Percentiles rank a stretch among this genome's conserved stretches.
These are phyloP conservation scores for Corythaeola cristata DNA, from an alignment of 2,113 vertebrate genomes.

Conservation along the genomic window DNA sequence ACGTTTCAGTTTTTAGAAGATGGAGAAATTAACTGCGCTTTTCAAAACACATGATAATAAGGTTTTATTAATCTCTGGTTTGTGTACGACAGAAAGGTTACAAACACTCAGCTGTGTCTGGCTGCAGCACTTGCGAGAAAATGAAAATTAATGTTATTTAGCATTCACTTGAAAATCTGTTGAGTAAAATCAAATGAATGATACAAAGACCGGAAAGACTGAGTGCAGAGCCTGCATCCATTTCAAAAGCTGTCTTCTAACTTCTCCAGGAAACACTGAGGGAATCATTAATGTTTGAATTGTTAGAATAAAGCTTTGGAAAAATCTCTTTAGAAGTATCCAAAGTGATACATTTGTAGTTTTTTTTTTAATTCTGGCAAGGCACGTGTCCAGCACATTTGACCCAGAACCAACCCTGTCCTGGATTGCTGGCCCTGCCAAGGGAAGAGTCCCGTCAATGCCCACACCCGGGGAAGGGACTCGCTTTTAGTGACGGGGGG, in stretches of 20 bases:
- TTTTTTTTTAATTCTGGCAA: not conserved
- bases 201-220: not conserved
- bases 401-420: not conserved
- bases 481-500: not conserved
- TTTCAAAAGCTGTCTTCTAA: not conserved
- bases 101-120: not conserved
- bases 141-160: not conserved
- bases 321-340: not conserved
- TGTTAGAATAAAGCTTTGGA: not conserved
- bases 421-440: not conserved
- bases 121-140: not conserved
- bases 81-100: not conserved
- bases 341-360: not conserved
- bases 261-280: not conserved
- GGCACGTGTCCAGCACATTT: rapidly evolving
- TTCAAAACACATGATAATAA: not conserved
- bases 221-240: not conserved
- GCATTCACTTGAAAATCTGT: not conserved
- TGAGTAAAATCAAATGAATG: not conserved
- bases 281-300: not conserved
- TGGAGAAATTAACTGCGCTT: not conserved
- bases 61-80: not conserved
- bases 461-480: not conserved
- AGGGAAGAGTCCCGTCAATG: not conserved
- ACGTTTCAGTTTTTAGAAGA: not conserved